Conservation (phyloP, 1,140 invertebrate species). For the Penaeus vannamei region DNA sequence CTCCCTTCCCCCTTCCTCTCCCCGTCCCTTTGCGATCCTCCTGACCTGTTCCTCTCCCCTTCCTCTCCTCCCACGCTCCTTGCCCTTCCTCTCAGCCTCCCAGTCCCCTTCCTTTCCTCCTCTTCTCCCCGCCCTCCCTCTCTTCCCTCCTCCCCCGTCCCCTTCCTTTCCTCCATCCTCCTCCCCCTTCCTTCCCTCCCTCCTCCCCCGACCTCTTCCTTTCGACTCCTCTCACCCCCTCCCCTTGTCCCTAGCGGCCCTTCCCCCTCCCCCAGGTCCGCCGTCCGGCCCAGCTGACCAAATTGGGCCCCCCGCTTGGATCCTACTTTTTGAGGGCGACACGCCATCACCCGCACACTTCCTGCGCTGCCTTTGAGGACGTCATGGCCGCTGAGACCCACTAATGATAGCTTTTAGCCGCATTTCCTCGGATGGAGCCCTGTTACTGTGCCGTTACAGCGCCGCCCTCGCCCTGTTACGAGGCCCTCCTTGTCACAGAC, state of each 20-base stretch:
- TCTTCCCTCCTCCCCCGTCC: neutral
- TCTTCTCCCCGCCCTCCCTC: neutral
- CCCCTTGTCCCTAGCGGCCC: neutral
- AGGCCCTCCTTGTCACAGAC: neutral
- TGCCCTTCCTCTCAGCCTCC: no score
- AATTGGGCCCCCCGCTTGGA: constrained; percentile 50
- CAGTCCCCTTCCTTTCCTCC: neutral
- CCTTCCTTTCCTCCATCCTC: neutral
- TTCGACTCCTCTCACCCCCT: neutral
- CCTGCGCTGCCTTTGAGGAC: constrained; percentile 49
- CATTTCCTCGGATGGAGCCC: constrained; percentile 17
- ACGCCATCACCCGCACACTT: constrained; percentile 49
- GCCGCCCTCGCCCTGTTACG: no score
- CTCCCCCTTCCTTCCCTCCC: neutral
- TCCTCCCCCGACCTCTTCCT: neutral
- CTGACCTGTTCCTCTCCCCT: no score
- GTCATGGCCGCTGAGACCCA: constrained; percentile 16
- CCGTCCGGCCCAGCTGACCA: constrained; percentile 57
- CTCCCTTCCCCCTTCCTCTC: no score
- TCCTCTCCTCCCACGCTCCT: no score
- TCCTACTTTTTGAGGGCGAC: constrained; percentile 50
- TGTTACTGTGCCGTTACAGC: neutral
- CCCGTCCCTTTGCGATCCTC: no score
- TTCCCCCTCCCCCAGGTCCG: neutral
- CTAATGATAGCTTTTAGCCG: constrained; percentile 53